Conservation (phyloP, 2,113 vertebrate species). For the Emydocephalus ijimae region DNA sequence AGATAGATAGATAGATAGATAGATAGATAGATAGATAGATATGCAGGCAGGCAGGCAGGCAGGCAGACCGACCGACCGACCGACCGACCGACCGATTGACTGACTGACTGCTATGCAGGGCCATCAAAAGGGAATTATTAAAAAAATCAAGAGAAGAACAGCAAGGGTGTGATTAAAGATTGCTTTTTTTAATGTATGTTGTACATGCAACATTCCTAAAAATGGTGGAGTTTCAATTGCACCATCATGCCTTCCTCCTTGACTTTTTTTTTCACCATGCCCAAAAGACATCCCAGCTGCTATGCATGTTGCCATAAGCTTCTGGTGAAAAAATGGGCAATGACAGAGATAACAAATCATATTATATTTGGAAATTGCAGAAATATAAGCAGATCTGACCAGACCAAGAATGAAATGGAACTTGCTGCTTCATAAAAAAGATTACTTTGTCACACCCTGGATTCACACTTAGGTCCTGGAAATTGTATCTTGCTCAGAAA, state of each 20-base stretch:
- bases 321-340: not conserved
- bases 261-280: not conserved
- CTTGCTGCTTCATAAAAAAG: not conserved
- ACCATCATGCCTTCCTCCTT: not conserved
- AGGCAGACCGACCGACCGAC: too few species aligned
- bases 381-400: not conserved
- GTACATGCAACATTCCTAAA: not conserved
- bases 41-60: too few species aligned
- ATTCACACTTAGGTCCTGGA: not conserved
- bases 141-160: not conserved
- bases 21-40: too few species aligned
- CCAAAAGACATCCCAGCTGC: not conserved
- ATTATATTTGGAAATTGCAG: not conserved
- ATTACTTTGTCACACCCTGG: not conserved
- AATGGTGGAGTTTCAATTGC: not conserved
- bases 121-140: not conserved
- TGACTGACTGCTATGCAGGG: not conserved
- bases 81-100: too few species aligned
- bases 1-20: too few species aligned
- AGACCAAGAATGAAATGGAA: not conserved
- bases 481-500: not conserved
- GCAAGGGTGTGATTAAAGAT: not conserved
- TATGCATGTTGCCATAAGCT: not conserved
- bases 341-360: not conserved
- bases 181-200: not conserved